Evolutionary conservation across 2,888 invertebrate genomes (phyloP).

Genomic region (Petrolisthes manimaculis): DNA sequence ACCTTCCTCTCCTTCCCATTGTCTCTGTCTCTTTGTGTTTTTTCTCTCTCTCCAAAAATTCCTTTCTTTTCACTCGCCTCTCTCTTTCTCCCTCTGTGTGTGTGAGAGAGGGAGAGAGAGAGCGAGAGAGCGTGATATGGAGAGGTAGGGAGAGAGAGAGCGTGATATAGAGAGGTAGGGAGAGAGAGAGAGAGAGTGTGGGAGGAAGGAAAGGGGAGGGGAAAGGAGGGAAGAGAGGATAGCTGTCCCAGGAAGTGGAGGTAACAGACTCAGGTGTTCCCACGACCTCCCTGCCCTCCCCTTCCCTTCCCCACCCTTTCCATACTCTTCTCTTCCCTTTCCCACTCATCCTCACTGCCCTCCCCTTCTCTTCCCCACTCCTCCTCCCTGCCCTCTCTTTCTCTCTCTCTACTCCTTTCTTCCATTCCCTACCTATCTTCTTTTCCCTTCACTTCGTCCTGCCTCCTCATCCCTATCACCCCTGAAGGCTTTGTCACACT

Average conservation of each 20-base stretch:
- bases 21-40: neutral
- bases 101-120: neutral
- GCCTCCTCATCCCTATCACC: neutral
- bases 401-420: neutral
- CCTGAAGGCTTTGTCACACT: no score
- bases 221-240: neutral
- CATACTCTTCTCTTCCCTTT: slow-evolving; percentile 13
- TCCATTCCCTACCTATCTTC: neutral
- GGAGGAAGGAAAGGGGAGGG: slow-evolving; percentile 20
- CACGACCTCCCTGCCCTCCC: slow-evolving; percentile 31
- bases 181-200: slow-evolving; percentile 10
- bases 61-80: neutral
- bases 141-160: neutral
- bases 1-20: neutral
- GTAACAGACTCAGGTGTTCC: slow-evolving; percentile 15
- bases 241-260: slow-evolving; percentile 30
- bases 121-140: neutral
- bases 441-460: neutral
- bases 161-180: neutral
- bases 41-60: neutral
- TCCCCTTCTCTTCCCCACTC: neutral
- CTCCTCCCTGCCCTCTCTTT: neutral
- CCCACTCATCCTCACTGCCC: neutral
- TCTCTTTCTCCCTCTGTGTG: no score
- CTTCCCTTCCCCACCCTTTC: slow-evolving; percentile 13